Evolutionary conservation across 2,888 invertebrate genomes (phyloP).

Genomic region (Nyleta sp.): DNA sequence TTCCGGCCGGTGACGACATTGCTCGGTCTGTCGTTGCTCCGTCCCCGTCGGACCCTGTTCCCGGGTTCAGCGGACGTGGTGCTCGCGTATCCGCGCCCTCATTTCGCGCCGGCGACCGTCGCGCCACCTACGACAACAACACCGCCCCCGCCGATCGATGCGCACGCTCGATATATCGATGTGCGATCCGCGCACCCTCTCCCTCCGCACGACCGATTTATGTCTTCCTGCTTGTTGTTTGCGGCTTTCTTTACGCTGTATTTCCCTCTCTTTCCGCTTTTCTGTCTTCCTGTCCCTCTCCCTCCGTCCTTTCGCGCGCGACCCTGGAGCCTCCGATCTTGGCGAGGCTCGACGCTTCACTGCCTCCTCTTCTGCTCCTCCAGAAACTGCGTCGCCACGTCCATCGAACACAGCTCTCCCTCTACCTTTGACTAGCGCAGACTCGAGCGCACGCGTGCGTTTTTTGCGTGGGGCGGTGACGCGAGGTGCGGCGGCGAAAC

Average conservation of each 20-base stretch:
- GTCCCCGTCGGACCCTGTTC: conserved; percentile 5
- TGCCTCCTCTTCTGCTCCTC: conserved; percentile 39
- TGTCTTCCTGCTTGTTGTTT: no score
- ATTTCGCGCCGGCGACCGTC: conserved; percentile 3
- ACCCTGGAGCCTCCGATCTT: conserved; percentile 65
- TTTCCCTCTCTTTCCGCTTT: no score
- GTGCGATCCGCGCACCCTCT: no score
- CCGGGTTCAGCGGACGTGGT: background rate
- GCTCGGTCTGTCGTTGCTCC: conserved; percentile 40
- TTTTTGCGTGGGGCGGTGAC: conserved; percentile 22
- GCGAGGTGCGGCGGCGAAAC: conserved; percentile 5
- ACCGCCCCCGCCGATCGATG: no score
- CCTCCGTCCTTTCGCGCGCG: conserved; percentile 19
- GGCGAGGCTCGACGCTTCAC: conserved; percentile 66
- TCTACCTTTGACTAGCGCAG: conserved; percentile 16
- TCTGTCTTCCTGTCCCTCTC: conserved; percentile 1
- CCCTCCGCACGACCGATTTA: no score
- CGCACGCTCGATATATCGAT: no score
- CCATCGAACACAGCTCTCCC: conserved; percentile 39
- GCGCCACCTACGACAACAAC: no score
- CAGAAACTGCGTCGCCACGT: conserved; percentile 52
- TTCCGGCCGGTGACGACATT: conserved; percentile 79
- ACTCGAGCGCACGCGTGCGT: conserved; percentile 37
- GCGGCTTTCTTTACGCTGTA: no score
- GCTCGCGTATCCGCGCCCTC: background rate